Percentiles rank a stretch among this genome's conserved stretches.
Conservation (phyloP, 2,797 vertebrate species). For the Lepidocolaptes lacrymiger region DNA sequence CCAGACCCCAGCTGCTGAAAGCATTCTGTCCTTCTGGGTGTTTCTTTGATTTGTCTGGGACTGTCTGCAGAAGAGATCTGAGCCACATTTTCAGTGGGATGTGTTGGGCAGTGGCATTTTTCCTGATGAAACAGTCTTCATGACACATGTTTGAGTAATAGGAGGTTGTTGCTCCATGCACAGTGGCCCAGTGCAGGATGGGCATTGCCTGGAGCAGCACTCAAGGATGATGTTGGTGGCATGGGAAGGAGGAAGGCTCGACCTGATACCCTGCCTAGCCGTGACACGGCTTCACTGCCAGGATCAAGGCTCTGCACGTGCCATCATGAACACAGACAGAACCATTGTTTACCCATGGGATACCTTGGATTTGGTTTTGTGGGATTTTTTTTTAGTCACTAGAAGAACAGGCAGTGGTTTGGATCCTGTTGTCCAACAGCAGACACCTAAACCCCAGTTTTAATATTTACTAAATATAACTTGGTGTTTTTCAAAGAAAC, state of each 20-base stretch:
- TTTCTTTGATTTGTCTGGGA: neutral
- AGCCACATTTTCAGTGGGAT: neutral
- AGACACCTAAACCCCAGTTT: neutral
- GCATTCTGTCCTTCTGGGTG: neutral
- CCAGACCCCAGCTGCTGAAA: neutral
- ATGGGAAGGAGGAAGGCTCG: neutral
- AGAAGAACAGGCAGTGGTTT: neutral
- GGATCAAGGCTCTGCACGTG: neutral
- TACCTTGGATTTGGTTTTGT: neutral
- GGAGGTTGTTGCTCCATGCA: neutral
- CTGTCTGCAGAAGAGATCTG: neutral
- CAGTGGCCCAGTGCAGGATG: neutral
- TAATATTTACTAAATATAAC: neutral
- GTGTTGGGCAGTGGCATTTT: neutral
- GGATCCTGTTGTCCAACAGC: neutral
- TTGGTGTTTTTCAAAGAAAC: neutral
- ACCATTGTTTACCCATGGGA: neutral
- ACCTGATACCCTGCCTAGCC: accelerated
- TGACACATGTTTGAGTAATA: accelerated
- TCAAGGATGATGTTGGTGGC: neutral
- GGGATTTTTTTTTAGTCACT: neutral
- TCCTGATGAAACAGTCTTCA: accelerated
- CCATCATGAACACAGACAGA: neutral
- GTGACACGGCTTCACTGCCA: accelerated
- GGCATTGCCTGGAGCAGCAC: neutral